Percentiles rank a stretch among this genome's conserved stretches.
Evolutionary conservation across 2,113 vertebrate species (phyloP).

Genomic region (Pygoscelis adeliae): DNA sequence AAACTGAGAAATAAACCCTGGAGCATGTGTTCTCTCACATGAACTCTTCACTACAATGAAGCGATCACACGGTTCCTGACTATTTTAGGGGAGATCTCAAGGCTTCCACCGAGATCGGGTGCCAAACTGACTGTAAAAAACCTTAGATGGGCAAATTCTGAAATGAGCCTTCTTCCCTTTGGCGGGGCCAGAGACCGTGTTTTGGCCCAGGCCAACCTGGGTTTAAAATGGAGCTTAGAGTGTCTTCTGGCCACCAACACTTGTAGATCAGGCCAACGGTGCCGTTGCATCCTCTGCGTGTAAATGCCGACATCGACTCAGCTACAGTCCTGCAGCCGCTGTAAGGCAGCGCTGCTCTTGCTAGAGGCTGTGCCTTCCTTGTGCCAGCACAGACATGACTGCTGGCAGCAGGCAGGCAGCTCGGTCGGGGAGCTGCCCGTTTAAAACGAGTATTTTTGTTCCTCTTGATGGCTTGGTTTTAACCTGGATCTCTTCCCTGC

Average conservation of each 20-base stretch:
- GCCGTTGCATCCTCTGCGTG: fast-evolving
- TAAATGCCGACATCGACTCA: fast-evolving
- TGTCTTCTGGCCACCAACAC: background rate
- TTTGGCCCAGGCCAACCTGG: background rate
- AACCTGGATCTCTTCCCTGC: background rate
- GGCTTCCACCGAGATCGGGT: background rate
- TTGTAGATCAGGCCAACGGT: background rate
- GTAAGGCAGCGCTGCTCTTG: fast-evolving
- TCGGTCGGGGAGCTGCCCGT: fast-evolving
- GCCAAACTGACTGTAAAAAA: background rate
- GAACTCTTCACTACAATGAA: background rate
- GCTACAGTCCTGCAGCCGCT: background rate
- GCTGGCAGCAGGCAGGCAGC: background rate
- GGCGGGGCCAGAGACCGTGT: background rate
- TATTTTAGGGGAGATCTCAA: fast-evolving
- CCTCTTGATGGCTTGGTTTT: background rate
- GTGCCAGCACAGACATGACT: fast-evolving
- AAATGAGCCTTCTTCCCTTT: background rate
- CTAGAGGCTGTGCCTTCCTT: background rate
- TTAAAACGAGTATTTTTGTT: background rate
- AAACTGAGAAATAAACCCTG: background rate
- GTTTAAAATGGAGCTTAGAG: background rate
- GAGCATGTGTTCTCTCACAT: background rate
- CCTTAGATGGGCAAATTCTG: background rate
- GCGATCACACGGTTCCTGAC: background rate